These are phyloP conservation scores for Apeira syringaria DNA, from an alignment of 2,888 invertebrate species.

Conservation along the genomic window DNA sequence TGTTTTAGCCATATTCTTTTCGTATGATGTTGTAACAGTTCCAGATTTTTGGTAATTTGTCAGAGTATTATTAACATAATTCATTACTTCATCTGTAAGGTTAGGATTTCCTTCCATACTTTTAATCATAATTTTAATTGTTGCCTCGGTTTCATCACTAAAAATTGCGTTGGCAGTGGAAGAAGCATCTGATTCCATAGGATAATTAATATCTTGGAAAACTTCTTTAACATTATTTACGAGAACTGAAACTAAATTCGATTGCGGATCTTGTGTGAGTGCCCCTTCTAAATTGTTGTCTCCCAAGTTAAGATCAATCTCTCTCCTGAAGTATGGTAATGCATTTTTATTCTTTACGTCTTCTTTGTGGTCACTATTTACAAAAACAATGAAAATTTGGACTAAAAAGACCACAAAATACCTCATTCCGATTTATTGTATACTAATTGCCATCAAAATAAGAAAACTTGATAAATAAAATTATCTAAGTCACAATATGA, in stretches of 20 bases:
- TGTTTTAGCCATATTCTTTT: conserved; percentile 26
- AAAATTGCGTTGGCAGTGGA: background rate
- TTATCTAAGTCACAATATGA: no score
- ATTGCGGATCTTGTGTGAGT: conserved; percentile 35
- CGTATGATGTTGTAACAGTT: conserved; percentile 19
- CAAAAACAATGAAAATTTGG: background rate
- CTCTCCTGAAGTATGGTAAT: conserved; percentile 52
- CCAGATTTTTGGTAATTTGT: conserved; percentile 30
- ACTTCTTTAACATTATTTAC: conserved; percentile 59
- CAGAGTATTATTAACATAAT: conserved; percentile 29
- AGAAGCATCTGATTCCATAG: conserved; percentile 8
- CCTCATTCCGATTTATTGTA: no score
- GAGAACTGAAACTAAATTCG: conserved; percentile 54
- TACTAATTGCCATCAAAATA: no score
- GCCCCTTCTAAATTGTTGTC: conserved; percentile 29
- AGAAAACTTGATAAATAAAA: no score
- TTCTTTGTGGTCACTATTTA: conserved; percentile 24
- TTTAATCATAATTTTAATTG: background rate
- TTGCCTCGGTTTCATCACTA: conserved; percentile 15
- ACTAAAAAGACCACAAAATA: background rate
- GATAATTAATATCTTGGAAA: conserved; percentile 43
- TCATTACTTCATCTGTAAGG: conserved; percentile 25
- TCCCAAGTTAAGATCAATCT: conserved; percentile 48
- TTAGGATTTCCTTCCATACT: conserved; percentile 23
- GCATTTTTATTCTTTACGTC: conserved; percentile 39